Conservation (phyloP, 2,888 invertebrate genomes). For the Brachylomia viminalis region DNA sequence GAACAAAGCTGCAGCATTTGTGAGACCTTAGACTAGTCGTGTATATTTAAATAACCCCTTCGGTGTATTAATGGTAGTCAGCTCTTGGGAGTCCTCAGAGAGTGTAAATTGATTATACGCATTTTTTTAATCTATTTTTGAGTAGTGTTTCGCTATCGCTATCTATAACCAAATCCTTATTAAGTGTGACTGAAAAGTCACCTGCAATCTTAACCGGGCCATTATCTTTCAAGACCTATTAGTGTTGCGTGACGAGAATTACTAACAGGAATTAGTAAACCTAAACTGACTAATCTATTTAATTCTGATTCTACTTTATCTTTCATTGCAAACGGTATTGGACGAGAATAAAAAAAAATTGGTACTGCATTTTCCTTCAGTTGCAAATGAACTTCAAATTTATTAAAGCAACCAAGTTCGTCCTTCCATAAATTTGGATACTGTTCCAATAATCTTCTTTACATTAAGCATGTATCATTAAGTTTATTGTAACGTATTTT, state of each 20-base stretch:
- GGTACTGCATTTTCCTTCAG: conserved; percentile 4
- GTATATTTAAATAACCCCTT: conserved; percentile 9
- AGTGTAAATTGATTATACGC: conserved; percentile 1
- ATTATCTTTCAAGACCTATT: neutral
- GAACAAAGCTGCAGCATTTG: too few species aligned
- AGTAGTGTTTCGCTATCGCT: neutral
- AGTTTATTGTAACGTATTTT: too few species aligned
- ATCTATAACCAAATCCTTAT: neutral
- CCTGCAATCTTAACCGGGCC: conserved; percentile 1
- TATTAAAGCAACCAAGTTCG: too few species aligned
- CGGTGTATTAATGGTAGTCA: neutral
- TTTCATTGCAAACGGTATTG: conserved; percentile 4
- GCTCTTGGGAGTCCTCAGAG: neutral
- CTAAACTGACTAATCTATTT: neutral
- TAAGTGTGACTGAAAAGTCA: neutral
- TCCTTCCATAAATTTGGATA: too few species aligned
- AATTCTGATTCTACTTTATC: conserved; percentile 1
- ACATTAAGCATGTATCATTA: too few species aligned
- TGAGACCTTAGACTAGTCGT: neutral
- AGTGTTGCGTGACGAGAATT: neutral
- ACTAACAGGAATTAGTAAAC: neutral
- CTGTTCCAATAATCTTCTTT: too few species aligned
- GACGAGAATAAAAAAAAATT: conserved; percentile 2
- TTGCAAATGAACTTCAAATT: too few species aligned
- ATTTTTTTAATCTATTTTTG: neutral